Base-by-base conservation (phyloP, 2,888 invertebrate genomes). In the Hyalella azteca region DNA sequence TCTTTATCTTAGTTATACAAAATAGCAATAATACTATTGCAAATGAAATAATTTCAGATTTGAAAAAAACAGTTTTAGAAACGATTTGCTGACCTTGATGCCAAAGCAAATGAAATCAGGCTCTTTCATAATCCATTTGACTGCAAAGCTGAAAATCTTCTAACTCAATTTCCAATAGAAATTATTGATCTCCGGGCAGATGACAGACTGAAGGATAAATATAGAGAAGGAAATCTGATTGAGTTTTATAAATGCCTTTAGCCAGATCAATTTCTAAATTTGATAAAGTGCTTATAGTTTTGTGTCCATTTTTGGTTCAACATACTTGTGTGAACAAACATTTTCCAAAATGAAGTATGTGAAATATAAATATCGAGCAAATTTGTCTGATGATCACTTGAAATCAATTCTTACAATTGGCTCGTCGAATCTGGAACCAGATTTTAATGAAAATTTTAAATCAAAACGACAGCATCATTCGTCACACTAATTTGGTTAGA, bases 131-230 rank as follows among this genome's bases (percentile, higher is more conserved):
- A 76, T 41, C 76, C 45, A 76, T 76, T 76, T 76, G 45, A 76
- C 19, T 76, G 76, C 76, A 76, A 76, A 41, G 76, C 76, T 76
- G 45, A 76, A 76, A 76, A 76, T 76, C 76, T 76, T 76, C 76
- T 45, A 41, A 76, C 76, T 76, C 76, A n/a, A n/a, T n/a, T n/a
- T n/a, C n/a, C n/a, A n/a, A n/a, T n/a, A n/a, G n/a, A n/a, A n/a
- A n/a, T n/a, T 76, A 76, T 76, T 76, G 40, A 40, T 40, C 11
- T 40, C 48, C 76, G 11, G 39, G 45, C 76, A 76, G 76, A 76
- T 76, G 19, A 73, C 13, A 39, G 75, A 75, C 75, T 75, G 39
- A 75, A 75, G 40, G 75, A 75, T 39, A 75, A 26, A 36, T 73
- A 73, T 73, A 73, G 73, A 32, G 32, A 73, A 73, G 73, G 32